Evolutionary conservation across 2,113 vertebrate genomes (phyloP), one percentile per base, ranked within the genome.

Genomic region (Mus pahari): DNA sequence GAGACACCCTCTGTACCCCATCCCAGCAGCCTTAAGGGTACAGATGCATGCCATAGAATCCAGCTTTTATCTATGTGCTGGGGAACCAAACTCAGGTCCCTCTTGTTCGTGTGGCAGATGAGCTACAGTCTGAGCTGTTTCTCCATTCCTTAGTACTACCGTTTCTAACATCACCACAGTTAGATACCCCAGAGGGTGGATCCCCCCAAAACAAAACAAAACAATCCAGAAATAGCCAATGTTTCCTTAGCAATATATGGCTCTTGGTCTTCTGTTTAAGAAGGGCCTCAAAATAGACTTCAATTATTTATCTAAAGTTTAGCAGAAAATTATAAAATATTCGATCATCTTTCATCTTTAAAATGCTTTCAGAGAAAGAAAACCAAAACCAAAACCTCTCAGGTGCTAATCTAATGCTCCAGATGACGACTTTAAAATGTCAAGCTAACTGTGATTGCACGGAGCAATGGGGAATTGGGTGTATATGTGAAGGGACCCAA

Each of bases 261-360:
- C 62, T 91, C 87, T 92, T 87, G 64, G n/a, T 60, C 17, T 33
- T 86, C 28, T 6, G 45, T 84, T 91, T 48, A 68, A 68, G 60
- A 64, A 64, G 26, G 58, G 68, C 31, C 42, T 86, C 77, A 55
- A 36, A 42, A 55, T 55, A 83, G 53, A 71, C 16, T 82, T 92
- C 91, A 74, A 83, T 84, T 77, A 90, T n/a, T 89, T 81, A 89
- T 89, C 60, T 75, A 88, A 90, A 88, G 64, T 94, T 91, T 70
- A 87, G 90, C 68, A 93, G 86, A 93, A 86, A 86, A 86, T 53
- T 64, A 4, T 91, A 20, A 91, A 86, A 24, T 45, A 48, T 91
- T 89, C 77, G 66, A 68, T 91, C 11, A 39, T 84, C 50, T 94
- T 68, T 91, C 78, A 79, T 94, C 53, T 95, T 79, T 92, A 53